Conservation (phyloP, 2,113 vertebrate species). For the Daubentonia madagascariensis region DNA sequence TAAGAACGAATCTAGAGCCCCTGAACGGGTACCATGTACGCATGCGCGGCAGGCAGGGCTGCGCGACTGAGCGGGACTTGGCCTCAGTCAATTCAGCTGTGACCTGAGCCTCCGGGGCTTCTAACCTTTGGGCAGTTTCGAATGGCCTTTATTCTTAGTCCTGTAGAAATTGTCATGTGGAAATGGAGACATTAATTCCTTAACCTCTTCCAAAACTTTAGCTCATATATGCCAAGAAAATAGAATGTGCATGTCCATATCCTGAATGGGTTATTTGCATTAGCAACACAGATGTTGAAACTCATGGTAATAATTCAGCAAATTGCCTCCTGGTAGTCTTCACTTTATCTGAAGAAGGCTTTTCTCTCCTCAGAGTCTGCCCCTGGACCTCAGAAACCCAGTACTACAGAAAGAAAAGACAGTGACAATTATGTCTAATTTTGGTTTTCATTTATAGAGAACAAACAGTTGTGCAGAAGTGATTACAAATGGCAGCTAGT, state of each 20-base stretch:
- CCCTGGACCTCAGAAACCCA: neutral
- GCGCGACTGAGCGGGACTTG: neutral
- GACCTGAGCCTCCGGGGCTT: neutral
- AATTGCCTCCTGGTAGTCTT: neutral
- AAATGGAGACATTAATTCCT: neutral
- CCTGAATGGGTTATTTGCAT: neutral
- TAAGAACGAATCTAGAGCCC: neutral
- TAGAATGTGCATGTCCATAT: neutral
- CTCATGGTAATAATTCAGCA: neutral
- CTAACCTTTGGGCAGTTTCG: neutral
- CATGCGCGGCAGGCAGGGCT: accelerated
- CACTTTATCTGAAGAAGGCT: neutral
- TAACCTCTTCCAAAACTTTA: neutral
- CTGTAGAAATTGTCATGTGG: neutral
- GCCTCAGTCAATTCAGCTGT: neutral
- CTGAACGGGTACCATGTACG: accelerated
- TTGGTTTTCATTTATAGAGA: neutral
- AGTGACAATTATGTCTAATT: neutral
- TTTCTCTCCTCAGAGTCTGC: neutral
- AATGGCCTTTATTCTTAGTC: neutral
- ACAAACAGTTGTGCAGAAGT: neutral
- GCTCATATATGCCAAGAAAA: neutral
- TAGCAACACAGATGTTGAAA: neutral
- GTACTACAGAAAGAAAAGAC: neutral
- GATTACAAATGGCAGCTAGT: neutral